A percentile compares a stretch with the other conserved stretches of the same genome.
These are phyloP conservation scores for Salminus brasiliensis DNA, from an alignment of 2,113 vertebrate genomes.

Conservation along the genomic window DNA sequence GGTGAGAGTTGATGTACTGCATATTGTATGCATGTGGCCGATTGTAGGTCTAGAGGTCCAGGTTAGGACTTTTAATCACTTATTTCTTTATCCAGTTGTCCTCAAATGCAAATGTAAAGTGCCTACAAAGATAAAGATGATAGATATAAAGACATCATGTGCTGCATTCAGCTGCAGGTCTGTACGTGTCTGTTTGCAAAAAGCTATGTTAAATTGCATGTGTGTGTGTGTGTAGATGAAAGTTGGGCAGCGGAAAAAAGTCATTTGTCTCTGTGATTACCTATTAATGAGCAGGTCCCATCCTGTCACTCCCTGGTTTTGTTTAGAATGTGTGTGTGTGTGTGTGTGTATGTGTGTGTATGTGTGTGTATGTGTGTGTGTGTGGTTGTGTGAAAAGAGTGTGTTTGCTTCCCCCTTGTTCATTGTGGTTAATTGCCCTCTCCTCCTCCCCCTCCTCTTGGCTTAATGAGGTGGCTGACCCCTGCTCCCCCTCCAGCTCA, in stretches of 20 bases:
- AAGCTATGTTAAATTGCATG: conserved; percentile 24
- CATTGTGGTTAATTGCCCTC: conserved; percentile 53
- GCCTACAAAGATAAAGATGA: not conserved
- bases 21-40: too few relatives aligned
- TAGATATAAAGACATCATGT: conserved; percentile 14
- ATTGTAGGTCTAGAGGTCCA: too few relatives aligned
- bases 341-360: conserved; percentile 43
- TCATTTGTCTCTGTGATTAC: conserved; percentile 56
- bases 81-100: conserved; percentile 6
- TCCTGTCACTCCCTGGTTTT: conserved; percentile 50
- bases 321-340: conserved; percentile 34
- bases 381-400: conserved; percentile 44
- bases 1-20: too few relatives aligned
- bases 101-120: conserved; percentile 1
- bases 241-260: conserved; percentile 47
- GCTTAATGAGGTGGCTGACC: conserved; percentile 58
- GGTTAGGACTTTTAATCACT: not conserved
- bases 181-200: conserved; percentile 23
- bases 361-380: conserved; percentile 29
- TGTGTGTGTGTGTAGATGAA: conserved; percentile 24
- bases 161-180: conserved; percentile 32
- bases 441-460: conserved; percentile 54
- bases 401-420: conserved; percentile 53
- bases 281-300: conserved; percentile 57
- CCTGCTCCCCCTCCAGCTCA: conserved; percentile 46